Evolutionary conservation across 2,113 vertebrate genomes (phyloP).

Genomic region (Xenopus tropicalis): DNA sequence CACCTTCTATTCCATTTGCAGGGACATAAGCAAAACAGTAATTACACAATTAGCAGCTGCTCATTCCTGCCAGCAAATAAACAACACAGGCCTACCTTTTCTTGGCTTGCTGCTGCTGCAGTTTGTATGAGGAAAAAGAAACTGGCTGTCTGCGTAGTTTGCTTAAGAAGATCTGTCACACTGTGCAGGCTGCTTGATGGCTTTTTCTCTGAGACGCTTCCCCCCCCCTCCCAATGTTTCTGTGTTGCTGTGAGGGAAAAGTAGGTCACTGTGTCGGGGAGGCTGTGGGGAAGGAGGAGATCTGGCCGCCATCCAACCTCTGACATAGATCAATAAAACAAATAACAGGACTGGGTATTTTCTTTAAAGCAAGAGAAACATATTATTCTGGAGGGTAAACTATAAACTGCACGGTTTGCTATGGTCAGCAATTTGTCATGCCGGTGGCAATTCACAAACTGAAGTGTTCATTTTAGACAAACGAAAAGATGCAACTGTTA

Average conservation of each 20-base stretch:
- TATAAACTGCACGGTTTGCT: too few species aligned
- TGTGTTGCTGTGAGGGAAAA: conserved; percentile 20
- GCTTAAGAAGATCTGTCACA: not conserved
- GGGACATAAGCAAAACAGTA: too few species aligned
- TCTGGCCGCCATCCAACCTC: conserved; percentile 13
- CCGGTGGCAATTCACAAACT: too few species aligned
- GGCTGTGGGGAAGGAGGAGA: conserved; percentile 26
- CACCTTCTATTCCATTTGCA: too few species aligned
- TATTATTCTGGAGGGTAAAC: too few species aligned
- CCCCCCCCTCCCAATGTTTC: not conserved
- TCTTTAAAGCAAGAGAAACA: too few species aligned
- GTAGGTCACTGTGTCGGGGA: conserved; percentile 35
- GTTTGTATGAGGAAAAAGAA: not conserved
- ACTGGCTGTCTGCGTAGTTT: conserved; percentile 1
- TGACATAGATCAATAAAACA: not conserved
- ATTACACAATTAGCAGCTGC: too few species aligned
- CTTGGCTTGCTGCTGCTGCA: too few species aligned
- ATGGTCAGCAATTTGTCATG: too few species aligned
- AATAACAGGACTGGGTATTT: not conserved
- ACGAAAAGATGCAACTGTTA: too few species aligned
- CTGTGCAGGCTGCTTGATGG: not conserved
- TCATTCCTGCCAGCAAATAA: not conserved
- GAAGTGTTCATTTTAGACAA: too few species aligned
- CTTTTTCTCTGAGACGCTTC: not conserved
- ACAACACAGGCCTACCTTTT: not conserved